Evolutionary conservation across 2,888 invertebrate genomes (phyloP), one percentile per base, ranked within the genome.

Genomic region (Amiota minor): DNA sequence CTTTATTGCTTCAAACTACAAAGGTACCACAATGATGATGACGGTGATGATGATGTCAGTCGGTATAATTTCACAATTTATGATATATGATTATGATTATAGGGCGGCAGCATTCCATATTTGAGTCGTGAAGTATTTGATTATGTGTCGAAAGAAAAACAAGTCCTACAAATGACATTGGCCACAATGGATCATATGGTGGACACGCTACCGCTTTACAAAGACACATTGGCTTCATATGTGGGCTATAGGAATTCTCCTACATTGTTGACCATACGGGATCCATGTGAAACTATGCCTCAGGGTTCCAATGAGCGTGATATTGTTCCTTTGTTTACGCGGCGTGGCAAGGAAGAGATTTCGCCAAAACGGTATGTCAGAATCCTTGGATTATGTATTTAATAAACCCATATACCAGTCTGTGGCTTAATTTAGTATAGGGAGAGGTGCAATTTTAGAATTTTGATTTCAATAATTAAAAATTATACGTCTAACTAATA

Each of bases 81-180:
- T 59, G 10, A 8, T n/a, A 59, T 59, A 11, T 59, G 23, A 14
- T 68, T 62, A 47, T 20, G 9, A 68, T 83, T 91, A 72, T 88
- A 95, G 94, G 93, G 94, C 80, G 97, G 96, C 64, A 94, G 95
- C 89, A 92, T 97, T 67, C 96, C 96, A 0, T 94, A 96, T 89
- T 89, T 98, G 23, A 95, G 95, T 0, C 92, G 93, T 77, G 96
- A 96, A 90, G 94, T 95, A 0, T 91, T 95, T 70, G 90, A 93
- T 78, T 91, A 92, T 88, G 90, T 95, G 9, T 93, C 92, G 62
- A 83, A 89, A 20, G 92, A 87, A 23, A 73, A 92, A 1, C 92
- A 93, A 74, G 89, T 95, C 1, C 88, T 96, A 20, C 94, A 95
- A 88, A 91, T 96, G 74, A 94, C 96, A 0, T 86, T 97, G 46